Evolutionary conservation across 2,113 vertebrate genomes (phyloP).

Genomic region (Nycticorax nycticorax): DNA sequence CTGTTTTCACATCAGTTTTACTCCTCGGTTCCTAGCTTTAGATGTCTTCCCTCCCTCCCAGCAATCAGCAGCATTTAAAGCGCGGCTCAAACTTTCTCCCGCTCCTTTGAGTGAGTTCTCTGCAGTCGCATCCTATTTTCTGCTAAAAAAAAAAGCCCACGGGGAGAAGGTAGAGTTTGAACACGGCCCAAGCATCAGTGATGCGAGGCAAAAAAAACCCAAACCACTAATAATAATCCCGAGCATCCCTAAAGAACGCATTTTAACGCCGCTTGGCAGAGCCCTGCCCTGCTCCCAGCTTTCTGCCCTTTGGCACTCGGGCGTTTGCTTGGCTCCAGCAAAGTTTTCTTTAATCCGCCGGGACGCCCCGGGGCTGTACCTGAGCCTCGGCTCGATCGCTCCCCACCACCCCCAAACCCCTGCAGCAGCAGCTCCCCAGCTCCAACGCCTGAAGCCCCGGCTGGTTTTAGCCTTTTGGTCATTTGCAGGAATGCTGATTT

Average conservation of each 20-base stretch:
- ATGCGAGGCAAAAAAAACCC: background rate
- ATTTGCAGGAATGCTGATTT: background rate
- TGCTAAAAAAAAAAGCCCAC: background rate
- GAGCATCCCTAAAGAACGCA: background rate
- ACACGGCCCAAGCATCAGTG: background rate
- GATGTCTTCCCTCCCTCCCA: slow-evolving; percentile 6
- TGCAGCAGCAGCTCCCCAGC: background rate
- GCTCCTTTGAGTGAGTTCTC: background rate
- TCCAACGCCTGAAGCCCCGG: background rate
- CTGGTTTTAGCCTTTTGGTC: background rate
- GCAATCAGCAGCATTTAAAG: slow-evolving; percentile 11
- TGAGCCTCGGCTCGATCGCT: background rate
- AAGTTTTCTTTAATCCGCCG: slow-evolving; percentile 21
- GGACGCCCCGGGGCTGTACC: slow-evolving; percentile 1
- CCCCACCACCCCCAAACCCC: background rate
- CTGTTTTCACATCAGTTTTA: slow-evolving; percentile 50
- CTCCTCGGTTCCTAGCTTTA: slow-evolving; percentile 25
- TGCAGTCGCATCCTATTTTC: slow-evolving; percentile 4
- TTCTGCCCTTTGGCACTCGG: slow-evolving; percentile 22
- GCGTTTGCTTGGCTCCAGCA: background rate
- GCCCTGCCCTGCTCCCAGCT: background rate
- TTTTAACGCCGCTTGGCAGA: background rate
- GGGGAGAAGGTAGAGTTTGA: background rate
- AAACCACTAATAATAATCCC: background rate
- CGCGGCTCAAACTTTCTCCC: slow-evolving; percentile 34